Evolutionary conservation across 2,113 vertebrate species (phyloP).

Genomic region (Cephalopterus ornatus): DNA sequence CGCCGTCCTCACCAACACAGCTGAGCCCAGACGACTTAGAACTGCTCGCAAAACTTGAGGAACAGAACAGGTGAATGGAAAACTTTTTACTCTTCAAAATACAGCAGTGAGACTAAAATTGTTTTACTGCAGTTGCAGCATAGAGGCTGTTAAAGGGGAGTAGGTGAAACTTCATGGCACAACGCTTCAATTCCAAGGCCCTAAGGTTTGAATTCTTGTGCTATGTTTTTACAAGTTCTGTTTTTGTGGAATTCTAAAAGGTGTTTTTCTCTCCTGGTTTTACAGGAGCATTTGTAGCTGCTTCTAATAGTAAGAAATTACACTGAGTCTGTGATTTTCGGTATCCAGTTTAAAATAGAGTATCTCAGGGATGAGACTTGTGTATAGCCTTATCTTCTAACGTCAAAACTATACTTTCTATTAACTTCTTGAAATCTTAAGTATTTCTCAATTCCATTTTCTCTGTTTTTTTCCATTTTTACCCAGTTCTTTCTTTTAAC

Average conservation of each 20-base stretch:
- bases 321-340: background rate
- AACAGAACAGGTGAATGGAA: slow-evolving; percentile 90
- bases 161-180: background rate
- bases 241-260: background rate
- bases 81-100: background rate
- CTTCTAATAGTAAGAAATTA: background rate
- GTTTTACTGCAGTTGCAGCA: background rate
- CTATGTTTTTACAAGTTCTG: background rate
- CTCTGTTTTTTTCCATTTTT: background rate
- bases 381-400: background rate
- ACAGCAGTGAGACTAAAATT: background rate
- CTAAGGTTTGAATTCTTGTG: background rate
- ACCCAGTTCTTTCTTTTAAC: background rate
- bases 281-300: background rate
- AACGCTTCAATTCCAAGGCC: background rate
- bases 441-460: background rate
- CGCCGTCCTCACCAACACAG: slow-evolving; percentile 84
- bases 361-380: background rate
- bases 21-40: slow-evolving; percentile 94
- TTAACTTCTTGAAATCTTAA: background rate
- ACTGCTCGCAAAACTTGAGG: slow-evolving; percentile 93
- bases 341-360: background rate
- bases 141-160: background rate
- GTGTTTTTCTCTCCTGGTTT: background rate
- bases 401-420: background rate